Conservation (phyloP, 2,113 vertebrate genomes). For the Seriola aureovittata region DNA sequence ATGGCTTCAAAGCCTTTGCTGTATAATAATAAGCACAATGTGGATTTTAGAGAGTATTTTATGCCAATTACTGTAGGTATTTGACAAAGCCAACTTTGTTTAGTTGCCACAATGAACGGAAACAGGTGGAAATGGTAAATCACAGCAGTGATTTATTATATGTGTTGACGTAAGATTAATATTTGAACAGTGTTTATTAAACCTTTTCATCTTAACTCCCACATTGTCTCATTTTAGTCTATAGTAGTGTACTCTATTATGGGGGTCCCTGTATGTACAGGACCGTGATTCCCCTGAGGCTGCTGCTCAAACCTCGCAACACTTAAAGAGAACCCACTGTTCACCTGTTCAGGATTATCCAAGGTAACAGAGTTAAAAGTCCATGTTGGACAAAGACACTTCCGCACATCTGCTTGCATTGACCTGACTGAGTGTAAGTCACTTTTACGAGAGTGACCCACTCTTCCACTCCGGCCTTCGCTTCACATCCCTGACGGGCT, state of each 20-base stretch:
- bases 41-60: conserved; percentile 46
- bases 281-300: not conserved
- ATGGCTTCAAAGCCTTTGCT: conserved; percentile 44
- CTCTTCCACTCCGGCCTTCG: conserved; percentile 19
- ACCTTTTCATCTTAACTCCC: conserved; percentile 5
- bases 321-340: conserved; percentile 24
- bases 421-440: conserved; percentile 34
- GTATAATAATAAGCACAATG: conserved; percentile 27
- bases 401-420: conserved; percentile 58
- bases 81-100: conserved; percentile 28
- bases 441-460: conserved; percentile 48
- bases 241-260: not conserved
- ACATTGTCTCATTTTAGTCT: not conserved
- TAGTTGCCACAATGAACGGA: conserved; percentile 15
- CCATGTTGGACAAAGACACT: conserved; percentile 40
- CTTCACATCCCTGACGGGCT: not conserved
- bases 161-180: not conserved
- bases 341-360: conserved; percentile 69
- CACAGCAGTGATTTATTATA: not conserved
- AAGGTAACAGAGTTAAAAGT: conserved; percentile 47
- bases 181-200: not conserved
- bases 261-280: conserved; percentile 13
- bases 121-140: conserved; percentile 24
- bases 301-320: conserved; percentile 41
- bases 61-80: conserved; percentile 31